Conservation (phyloP, 2,888 invertebrate genomes). For the Athalia circularis region DNA sequence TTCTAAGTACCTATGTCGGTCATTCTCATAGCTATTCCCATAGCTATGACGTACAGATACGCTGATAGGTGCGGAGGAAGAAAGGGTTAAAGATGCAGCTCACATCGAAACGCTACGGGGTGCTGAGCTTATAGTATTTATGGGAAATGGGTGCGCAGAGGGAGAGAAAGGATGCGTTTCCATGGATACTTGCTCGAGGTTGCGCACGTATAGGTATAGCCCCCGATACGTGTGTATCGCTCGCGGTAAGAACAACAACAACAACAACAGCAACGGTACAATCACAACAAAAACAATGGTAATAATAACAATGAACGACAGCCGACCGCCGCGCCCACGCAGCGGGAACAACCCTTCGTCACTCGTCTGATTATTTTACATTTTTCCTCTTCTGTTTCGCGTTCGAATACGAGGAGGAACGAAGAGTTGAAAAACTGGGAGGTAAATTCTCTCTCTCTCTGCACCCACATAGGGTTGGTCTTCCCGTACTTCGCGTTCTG, state of each 20-base stretch:
- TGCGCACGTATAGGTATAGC: no score
- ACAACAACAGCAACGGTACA: neutral
- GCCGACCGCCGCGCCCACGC: neutral
- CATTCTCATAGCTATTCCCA: no score
- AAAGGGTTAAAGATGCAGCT: no score
- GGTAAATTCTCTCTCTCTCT: neutral
- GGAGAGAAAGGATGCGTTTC: constrained; percentile 60
- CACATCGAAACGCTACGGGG: neutral
- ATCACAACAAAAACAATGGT: no score
- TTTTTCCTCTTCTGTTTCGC: neutral
- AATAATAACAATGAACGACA: no score
- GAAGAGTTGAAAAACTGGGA: neutral
- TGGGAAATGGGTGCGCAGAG: neutral
- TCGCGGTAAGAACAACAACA: neutral
- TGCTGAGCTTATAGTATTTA: no score
- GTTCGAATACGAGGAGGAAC: neutral
- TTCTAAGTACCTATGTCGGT: no score
- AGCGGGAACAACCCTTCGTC: no score
- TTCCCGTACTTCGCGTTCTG: neutral
- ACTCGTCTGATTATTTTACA: no score
- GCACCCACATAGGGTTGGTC: no score
- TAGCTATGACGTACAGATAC: no score
- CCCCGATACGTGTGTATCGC: constrained; percentile 18
- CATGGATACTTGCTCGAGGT: constrained; percentile 60
- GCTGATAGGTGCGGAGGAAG: no score